Base-by-base conservation (phyloP, 2,113 vertebrate species). In the Hydropotes inermis region DNA sequence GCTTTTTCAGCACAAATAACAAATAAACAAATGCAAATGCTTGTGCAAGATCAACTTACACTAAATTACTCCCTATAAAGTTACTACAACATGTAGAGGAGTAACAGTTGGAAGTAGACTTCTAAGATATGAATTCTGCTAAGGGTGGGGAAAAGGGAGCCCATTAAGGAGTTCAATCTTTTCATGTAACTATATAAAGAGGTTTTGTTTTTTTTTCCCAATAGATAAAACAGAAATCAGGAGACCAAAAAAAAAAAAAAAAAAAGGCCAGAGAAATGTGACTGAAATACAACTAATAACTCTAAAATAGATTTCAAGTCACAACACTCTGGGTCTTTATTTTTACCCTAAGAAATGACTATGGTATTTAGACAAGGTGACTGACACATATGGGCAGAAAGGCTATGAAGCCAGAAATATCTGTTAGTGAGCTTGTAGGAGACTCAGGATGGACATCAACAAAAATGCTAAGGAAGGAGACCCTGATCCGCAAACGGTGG, bases 41-140 rank as follows among this genome's bases (percentile, higher is more conserved):
- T 60, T 61, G 47, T 1, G 76, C 94, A 96, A 98, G 91, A 97
- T 78, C 92, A 96, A 86, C 67, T 47, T 28, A 88, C 2, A 90
- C 76, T 96, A 96, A 82, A 52, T 61, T 45, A 79, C 1, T 52
- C 79, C 70, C 39, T 88, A 13, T 23, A 89, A n/a, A 78, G 85
- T 16, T 36, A 50, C 30, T 33, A 47, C 3, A 55, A 27, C 30
- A 57, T 64, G 85, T 39, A 70, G 54, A 92, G 85, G 95, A 96
- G 91, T 95, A 86, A 94, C 70, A 91, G 39, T 0, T 88, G 90
- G 91, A 96, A 97, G 36, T 1, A 94, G 95, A 97, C 39, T 85
- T 57, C 82, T 12, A 17, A 87, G 85, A 60, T 4, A 74, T 25
- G 36, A 92, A 60, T 28, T 52, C 15, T n/a, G 21, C 19, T 88